A percentile compares a stretch with the other conserved stretches of the same genome.
Conservation (phyloP, 2,797 vertebrate species). For the Pygocentrus nattereri region DNA sequence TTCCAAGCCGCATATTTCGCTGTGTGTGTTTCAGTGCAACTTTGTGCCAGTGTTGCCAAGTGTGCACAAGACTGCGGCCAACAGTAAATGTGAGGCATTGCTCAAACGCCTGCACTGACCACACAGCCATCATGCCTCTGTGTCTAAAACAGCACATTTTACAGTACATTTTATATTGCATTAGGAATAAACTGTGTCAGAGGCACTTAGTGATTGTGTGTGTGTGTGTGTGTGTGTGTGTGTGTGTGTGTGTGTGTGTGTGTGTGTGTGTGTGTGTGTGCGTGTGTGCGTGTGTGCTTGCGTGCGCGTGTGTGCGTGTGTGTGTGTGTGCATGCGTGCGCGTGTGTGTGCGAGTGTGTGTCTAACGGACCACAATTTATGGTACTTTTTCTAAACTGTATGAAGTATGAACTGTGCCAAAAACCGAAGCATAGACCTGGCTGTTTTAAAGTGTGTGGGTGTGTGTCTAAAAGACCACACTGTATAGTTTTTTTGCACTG, state of each 20-base stretch:
- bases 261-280: constrained; percentile 6
- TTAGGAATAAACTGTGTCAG: too few species aligned
- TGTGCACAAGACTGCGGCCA: constrained; percentile 36
- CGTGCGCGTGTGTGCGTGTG: neutral
- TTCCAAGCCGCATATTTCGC: constrained; percentile 43
- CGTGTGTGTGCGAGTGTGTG: constrained; percentile 4
- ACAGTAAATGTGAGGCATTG: constrained; percentile 27
- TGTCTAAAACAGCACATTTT: neutral
- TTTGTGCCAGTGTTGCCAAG: constrained; percentile 11
- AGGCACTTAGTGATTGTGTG: neutral
- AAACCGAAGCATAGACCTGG: too few species aligned
- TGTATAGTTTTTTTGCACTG: too few species aligned
- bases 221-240: neutral
- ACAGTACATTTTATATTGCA: too few species aligned
- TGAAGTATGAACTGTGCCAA: too few species aligned
- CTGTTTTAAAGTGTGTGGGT: too few species aligned
- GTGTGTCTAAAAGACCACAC: too few species aligned
- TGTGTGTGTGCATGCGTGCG: neutral
- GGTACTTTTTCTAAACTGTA: neutral
- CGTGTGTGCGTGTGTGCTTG: constrained; percentile 1
- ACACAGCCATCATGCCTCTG: neutral
- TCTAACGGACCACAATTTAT: neutral
- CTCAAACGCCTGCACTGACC: constrained; percentile 30
- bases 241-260: constrained; percentile 1
- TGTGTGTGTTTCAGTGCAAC: constrained; percentile 1